Conservation (phyloP, 2,113 vertebrate genomes). For the Microtus richardsoni region DNA sequence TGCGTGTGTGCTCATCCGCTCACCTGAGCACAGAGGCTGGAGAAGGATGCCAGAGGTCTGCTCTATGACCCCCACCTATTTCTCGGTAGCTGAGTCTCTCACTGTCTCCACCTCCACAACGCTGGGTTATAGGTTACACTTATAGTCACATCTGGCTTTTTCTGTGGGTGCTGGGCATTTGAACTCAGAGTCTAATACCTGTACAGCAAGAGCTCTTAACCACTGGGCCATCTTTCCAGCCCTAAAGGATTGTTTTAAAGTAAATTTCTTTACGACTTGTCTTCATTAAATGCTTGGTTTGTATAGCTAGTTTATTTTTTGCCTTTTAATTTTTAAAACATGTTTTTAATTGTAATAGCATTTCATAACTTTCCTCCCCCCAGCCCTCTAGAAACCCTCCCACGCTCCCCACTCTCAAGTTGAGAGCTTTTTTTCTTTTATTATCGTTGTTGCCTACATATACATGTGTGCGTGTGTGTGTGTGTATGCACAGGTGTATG, state of each 20-base stretch:
- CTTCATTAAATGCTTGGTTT: neutral
- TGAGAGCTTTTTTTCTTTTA: neutral
- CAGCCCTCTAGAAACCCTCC: neutral
- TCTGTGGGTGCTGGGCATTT: neutral
- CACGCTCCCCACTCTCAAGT: neutral
- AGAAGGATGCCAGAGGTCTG: neutral
- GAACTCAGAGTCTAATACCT: neutral
- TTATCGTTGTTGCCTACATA: neutral
- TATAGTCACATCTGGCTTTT: neutral
- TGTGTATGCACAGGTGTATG: neutral
- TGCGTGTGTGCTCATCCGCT: rapidly evolving
- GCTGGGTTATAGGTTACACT: neutral
- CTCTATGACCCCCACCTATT: too few relatives aligned
- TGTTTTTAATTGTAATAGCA: neutral
- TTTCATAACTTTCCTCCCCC: neutral
- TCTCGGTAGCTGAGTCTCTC: neutral
- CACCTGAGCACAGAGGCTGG: neutral
- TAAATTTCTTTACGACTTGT: neutral
- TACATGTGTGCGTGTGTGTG: neutral
- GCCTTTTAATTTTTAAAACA: neutral
- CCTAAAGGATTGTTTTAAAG: neutral
- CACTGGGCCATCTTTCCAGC: neutral
- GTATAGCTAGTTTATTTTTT: neutral
- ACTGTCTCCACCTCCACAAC: neutral
- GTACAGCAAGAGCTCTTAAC: neutral